Conservation (phyloP, 2,797 vertebrate species). For the Macrochelys suwanniensis region DNA sequence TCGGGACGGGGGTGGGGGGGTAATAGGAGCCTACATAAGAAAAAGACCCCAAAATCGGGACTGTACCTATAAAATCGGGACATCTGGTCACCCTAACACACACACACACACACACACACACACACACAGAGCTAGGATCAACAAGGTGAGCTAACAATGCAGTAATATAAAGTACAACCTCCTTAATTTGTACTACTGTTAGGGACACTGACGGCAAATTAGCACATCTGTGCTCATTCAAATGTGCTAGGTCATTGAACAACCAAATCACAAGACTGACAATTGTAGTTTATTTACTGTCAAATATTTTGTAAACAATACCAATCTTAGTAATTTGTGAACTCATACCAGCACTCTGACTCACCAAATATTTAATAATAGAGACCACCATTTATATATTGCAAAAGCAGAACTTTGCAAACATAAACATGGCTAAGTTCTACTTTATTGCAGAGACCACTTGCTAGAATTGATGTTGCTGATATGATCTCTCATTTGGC, state of each 20-base stretch:
- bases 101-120: background rate
- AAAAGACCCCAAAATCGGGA: too few species aligned
- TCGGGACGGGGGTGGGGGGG: too few species aligned
- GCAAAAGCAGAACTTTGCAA: background rate
- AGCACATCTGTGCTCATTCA: background rate
- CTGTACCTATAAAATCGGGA: too few species aligned
- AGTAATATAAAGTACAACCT: background rate
- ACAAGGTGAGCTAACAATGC: background rate
- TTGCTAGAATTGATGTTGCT: background rate
- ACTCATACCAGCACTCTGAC: background rate
- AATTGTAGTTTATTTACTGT: background rate
- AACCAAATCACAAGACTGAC: background rate
- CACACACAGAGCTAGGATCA: background rate
- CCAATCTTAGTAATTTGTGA: accelerated
- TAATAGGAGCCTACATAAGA: too few species aligned
- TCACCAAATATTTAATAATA: background rate
- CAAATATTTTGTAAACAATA: background rate
- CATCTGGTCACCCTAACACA: too few species aligned
- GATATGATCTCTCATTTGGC: background rate
- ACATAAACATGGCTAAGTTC: too few species aligned
- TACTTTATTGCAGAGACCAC: background rate
- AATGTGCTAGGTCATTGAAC: background rate
- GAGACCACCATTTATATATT: background rate
- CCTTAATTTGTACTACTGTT: background rate
- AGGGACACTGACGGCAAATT: background rate